A percentile compares a stretch with the other conserved stretches of the same genome.
Evolutionary conservation across 2,113 vertebrate species (phyloP).

Genomic region (Nyctereutes procyonoides): DNA sequence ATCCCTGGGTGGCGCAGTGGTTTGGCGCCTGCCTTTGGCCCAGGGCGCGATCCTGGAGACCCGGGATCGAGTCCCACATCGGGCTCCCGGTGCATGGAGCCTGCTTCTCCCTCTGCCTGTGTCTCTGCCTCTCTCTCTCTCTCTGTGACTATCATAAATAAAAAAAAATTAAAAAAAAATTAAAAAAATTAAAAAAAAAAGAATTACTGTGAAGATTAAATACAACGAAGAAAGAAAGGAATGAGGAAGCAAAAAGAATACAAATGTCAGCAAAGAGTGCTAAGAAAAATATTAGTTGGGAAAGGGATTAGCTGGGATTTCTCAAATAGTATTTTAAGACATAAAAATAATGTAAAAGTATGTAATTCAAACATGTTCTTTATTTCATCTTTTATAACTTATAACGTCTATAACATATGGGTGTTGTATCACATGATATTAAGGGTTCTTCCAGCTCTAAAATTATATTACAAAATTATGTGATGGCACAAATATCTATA

Average conservation of each 20-base stretch:
- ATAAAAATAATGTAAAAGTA: constrained; percentile 18
- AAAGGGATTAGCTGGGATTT: neutral
- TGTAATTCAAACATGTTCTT: neutral
- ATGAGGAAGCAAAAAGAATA: constrained; percentile 1
- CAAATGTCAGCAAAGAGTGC: neutral
- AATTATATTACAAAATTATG: neutral
- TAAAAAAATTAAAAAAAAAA: too few species aligned
- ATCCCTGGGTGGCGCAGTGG: too few species aligned
- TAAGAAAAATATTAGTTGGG: neutral
- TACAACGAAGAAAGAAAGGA: neutral
- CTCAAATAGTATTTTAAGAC: constrained; percentile 23
- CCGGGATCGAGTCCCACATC: too few species aligned
- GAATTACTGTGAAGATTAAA: constrained; percentile 40
- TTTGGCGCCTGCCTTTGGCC: too few species aligned
- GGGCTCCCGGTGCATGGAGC: too few species aligned
- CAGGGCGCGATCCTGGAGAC: too few species aligned
- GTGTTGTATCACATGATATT: neutral
- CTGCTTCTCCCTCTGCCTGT: too few species aligned
- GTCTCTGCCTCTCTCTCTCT: too few species aligned
- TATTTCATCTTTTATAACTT: constrained; percentile 38
- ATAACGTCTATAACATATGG: neutral
- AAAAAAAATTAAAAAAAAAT: too few species aligned
- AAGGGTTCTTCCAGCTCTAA: constrained; percentile 22
- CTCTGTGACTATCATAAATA: too few species aligned
- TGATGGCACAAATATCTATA: constrained; percentile 11